phyloP scores from a whole-genome alignment of 2,113 vertebrate species.

The Apistogramma diplotaenia region DNA sequence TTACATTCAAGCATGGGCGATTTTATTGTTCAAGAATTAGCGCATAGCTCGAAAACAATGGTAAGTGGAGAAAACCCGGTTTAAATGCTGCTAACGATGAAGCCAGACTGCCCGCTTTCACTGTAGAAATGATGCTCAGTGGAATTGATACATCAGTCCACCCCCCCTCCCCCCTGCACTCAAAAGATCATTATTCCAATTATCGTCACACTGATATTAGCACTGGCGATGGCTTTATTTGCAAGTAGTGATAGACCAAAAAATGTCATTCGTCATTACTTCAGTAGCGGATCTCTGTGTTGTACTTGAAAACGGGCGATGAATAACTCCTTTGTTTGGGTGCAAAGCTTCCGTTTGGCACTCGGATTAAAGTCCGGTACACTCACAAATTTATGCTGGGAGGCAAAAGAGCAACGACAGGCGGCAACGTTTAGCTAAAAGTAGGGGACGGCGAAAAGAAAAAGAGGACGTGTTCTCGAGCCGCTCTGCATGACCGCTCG shows the following conservation, averaged over 20 bases:
- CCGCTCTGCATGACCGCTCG: neutral
- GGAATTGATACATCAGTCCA: slow-evolving; percentile 5
- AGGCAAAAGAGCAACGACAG: neutral
- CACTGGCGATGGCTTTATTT: slow-evolving; percentile 41
- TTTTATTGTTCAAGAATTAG: slow-evolving; percentile 46
- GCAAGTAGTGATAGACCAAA: slow-evolving; percentile 5
- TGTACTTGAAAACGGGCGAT: neutral
- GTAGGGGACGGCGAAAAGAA: neutral
- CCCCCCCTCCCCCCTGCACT: neutral
- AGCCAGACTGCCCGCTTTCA: slow-evolving; percentile 13
- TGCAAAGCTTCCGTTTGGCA: neutral
- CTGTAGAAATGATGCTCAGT: neutral
- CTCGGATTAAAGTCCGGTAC: neutral
- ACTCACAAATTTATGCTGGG: neutral
- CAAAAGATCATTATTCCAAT: slow-evolving; percentile 62
- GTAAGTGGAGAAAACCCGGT: neutral
- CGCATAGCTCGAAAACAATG: neutral
- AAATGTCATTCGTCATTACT: slow-evolving; percentile 31
- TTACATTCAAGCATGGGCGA: slow-evolving; percentile 27
- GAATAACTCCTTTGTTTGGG: slow-evolving; percentile 35
- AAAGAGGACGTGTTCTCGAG: neutral
- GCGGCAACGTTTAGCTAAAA: neutral
- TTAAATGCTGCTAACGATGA: neutral
- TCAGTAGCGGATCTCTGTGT: neutral
- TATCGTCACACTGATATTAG: slow-evolving; percentile 51